Evolutionary conservation across 2,797 vertebrate species (phyloP), one percentile per base, ranked within the genome.

Genomic region (Astyanax mexicanus): DNA sequence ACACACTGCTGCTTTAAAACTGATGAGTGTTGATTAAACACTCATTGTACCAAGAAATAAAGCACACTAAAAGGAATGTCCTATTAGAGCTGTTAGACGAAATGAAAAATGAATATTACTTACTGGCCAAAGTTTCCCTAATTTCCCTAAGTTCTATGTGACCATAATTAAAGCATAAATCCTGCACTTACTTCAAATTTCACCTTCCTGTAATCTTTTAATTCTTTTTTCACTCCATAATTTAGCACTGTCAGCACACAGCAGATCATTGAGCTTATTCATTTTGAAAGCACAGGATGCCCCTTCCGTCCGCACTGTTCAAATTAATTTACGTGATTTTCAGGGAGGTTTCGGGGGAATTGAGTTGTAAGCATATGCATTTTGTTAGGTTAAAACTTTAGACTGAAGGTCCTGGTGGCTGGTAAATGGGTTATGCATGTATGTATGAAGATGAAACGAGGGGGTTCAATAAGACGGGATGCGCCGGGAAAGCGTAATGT

Each of bases 121-220:
- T 61, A 21, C 21, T 61, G n/a, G 8, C 58, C 13, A 6, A 12
- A 61, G n/a, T 61, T 60, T n/a, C n/a, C n/a, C n/a, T 29, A 27
- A 58, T 58, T 58, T 35, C 12, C 29, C 29, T n/a, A 32, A 35
- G 15, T 57, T 57, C 29, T n/a, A n/a, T 1, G 12, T 60, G 35
- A 11, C 55, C 32, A 40, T 61, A 38, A 38, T 61, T 40, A 61
- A 38, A 58, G 35, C 35, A 40, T 38, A 11, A 40, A 61, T 38
- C 23, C 58, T 61, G 19, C 17, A 61, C 35, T 61, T 55, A 60
- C 55, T 37, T 60, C 55, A 35, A 11, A 60, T 60, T 60, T 35
- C 58, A 61, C 58, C 58, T 61, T 12, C 32, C 9, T 61, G 37
- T 23, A 37, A 37, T 60, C n/a, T 61, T 19, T 19, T n/a, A n/a